phyloP scores from a whole-genome alignment of 2,113 vertebrate genomes.

The Lampris megalopsis region DNA sequence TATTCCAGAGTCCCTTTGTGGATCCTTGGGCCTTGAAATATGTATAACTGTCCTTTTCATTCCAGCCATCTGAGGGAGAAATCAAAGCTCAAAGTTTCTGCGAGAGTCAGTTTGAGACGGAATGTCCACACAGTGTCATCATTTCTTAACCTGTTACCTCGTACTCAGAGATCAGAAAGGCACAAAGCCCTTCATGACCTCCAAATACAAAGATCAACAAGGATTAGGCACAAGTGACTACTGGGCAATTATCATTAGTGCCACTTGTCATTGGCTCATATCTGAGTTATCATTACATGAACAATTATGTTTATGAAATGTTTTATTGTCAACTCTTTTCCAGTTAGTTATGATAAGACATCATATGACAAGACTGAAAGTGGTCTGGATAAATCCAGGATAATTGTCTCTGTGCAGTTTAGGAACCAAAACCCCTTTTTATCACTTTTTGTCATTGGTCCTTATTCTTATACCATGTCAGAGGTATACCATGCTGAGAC shows the following conservation, averaged over 20 bases:
- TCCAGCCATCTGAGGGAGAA: conserved; percentile 91
- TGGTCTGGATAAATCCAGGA: no score
- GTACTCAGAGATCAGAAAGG: conserved; percentile 38
- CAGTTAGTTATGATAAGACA: no score
- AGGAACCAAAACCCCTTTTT: no score
- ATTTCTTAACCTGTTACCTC: conserved; percentile 80
- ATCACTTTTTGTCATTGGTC: no score
- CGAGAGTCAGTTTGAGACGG: conserved; percentile 90
- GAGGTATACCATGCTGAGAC: no score
- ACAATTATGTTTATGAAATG: no score
- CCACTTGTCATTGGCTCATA: background rate
- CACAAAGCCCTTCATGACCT: conserved; percentile 52
- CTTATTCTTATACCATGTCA: no score
- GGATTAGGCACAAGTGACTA: background rate
- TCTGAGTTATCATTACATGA: no score
- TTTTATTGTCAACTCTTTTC: no score
- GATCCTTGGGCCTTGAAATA: conserved; percentile 96
- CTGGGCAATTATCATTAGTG: background rate
- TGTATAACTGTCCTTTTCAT: conserved; percentile 99
- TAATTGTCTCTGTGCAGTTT: no score
- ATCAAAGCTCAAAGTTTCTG: conserved; percentile 92
- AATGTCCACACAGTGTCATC: conserved; percentile 82
- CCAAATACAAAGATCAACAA: conserved; percentile 28
- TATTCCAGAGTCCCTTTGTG: conserved; percentile 97
- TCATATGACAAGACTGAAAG: no score